phyloP scores from a whole-genome alignment of 53 echinoderm and acorn worm genomes.

The Mesocentrotus franciscanus region DNA sequence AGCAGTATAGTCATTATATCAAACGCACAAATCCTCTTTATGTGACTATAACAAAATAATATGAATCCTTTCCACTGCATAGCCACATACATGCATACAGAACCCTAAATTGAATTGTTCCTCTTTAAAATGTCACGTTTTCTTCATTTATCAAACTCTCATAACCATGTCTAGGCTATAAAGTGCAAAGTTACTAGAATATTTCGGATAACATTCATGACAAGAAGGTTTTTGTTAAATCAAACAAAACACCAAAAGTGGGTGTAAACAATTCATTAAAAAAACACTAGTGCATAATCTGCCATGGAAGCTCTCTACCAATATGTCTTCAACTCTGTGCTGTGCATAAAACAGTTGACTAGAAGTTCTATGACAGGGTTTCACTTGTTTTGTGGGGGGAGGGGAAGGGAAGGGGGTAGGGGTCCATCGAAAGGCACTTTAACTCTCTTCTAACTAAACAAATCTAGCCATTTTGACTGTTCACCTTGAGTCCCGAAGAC shows the following conservation, averaged over 20 bases:
- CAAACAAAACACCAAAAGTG: background rate
- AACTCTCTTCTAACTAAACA: background rate
- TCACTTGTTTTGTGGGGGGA: background rate
- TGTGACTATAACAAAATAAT: background rate
- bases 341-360: background rate
- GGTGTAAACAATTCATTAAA: background rate
- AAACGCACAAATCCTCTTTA: background rate
- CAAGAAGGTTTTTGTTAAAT: background rate
- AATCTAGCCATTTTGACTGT: background rate
- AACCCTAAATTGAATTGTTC: background rate
- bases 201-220: background rate
- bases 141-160: background rate
- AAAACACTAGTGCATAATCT: background rate
- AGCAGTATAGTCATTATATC: background rate
- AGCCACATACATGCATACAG: background rate
- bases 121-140: background rate
- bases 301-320: background rate
- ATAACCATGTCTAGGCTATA: background rate
- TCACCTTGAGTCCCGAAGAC: background rate
- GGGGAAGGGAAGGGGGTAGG: background rate
- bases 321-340: background rate
- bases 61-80: background rate
- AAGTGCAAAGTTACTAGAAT: background rate
- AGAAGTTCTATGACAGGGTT: background rate
- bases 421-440: slow-evolving; percentile 30